Conservation (phyloP, 1,140 invertebrate species). For the Nylanderia fulva region DNA sequence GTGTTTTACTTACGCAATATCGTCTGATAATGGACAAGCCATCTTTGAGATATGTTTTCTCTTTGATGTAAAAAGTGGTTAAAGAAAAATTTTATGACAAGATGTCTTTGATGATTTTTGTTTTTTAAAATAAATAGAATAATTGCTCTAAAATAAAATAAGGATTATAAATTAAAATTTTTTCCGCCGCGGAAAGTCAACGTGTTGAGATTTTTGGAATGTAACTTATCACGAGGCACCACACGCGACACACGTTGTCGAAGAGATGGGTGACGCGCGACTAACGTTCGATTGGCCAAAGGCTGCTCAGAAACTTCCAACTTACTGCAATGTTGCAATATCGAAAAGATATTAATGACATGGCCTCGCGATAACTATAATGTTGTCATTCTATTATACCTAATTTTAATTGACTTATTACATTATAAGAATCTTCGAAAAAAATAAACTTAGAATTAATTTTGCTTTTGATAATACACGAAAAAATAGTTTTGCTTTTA, state of each 20-base stretch:
- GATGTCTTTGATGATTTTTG: not conserved
- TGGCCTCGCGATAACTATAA: not conserved
- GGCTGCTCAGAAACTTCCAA: constrained; percentile 44
- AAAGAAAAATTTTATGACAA: not conserved
- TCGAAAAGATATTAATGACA: not conserved
- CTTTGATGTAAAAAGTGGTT: not conserved
- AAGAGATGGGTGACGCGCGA: constrained; percentile 60
- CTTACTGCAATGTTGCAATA: not conserved
- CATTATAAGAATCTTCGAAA: too few species aligned
- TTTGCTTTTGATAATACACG: too few species aligned
- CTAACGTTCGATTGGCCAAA: constrained; percentile 65
- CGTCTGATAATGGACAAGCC: constrained; percentile 62
- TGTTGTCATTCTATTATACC: not conserved
- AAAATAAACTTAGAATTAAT: not conserved
- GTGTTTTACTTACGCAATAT: constrained; percentile 60
- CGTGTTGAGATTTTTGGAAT: not conserved
- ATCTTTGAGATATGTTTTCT: constrained; percentile 31
- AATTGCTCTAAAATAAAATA: not conserved
- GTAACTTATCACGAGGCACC: not conserved
- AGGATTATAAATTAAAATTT: not conserved
- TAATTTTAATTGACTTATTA: not conserved
- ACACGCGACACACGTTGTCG: constrained; percentile 54
- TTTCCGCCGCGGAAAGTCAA: not conserved
- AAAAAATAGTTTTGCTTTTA: not conserved
- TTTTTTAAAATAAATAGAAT: not conserved